These are phyloP conservation scores for Chromobotia macracanthus DNA, from an alignment of 2,797 vertebrate species.

Conservation along the genomic window DNA sequence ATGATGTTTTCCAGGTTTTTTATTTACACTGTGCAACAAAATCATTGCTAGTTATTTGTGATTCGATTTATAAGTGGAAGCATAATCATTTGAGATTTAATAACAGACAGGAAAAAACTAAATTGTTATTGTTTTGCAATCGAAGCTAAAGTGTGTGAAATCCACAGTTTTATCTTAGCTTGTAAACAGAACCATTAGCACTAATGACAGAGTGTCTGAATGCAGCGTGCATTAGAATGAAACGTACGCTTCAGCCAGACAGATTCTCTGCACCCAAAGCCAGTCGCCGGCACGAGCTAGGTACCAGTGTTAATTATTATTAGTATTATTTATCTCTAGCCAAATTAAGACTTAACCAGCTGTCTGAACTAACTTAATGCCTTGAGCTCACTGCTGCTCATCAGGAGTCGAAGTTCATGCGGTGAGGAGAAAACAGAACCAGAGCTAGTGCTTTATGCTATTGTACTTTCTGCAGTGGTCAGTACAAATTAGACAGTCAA, in stretches of 20 bases:
- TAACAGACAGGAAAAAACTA: constrained; percentile 20
- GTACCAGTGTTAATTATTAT: constrained; percentile 34
- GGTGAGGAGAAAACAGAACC: neutral
- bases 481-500: neutral
- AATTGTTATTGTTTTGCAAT: constrained; percentile 23
- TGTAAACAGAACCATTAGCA: constrained; percentile 53
- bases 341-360: constrained; percentile 45
- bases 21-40: neutral
- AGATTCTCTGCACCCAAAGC: constrained; percentile 32
- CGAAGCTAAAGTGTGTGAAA: constrained; percentile 30
- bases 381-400: constrained; percentile 21
- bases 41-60: constrained; percentile 33
- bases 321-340: constrained; percentile 43
- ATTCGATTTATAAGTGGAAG: constrained; percentile 14
- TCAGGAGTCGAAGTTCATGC: neutral
- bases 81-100: constrained; percentile 37
- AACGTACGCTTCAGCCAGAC: constrained; percentile 44
- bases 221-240: constrained; percentile 49
- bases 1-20: neutral
- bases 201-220: constrained; percentile 51
- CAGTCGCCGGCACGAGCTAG: constrained; percentile 37
- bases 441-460: neutral
- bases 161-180: constrained; percentile 32
- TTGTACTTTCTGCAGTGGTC: neutral
- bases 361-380: constrained; percentile 18